Conservation (phyloP, 2,113 vertebrate genomes). For the Setophaga kirtlandii region DNA sequence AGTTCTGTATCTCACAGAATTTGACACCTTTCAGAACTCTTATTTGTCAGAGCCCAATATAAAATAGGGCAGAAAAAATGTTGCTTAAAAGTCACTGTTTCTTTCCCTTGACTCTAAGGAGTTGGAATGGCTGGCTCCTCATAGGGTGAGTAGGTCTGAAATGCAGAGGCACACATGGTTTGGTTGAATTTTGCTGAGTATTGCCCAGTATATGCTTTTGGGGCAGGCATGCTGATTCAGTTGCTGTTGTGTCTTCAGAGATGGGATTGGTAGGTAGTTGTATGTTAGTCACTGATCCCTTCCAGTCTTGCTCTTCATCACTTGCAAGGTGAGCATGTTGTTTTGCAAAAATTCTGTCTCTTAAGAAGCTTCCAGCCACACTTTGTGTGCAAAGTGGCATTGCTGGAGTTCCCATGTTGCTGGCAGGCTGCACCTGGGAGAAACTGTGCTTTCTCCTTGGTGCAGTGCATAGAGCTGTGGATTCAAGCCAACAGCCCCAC, state of each 20-base stretch:
- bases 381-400: background rate
- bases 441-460: background rate
- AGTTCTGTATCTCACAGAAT: background rate
- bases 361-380: background rate
- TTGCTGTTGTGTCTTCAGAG: background rate
- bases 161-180: background rate
- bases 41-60: background rate
- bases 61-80: background rate
- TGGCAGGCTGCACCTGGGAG: background rate
- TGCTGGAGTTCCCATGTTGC: background rate
- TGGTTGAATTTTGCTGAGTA: background rate
- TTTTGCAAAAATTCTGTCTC: background rate
- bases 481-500: background rate
- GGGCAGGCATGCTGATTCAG: background rate
- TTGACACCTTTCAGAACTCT: background rate
- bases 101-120: background rate
- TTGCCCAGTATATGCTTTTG: background rate
- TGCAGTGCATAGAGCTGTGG: background rate
- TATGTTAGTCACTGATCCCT: background rate
- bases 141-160: background rate
- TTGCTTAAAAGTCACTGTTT: background rate
- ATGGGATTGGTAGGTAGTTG: background rate
- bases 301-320: background rate
- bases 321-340: background rate
- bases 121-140: background rate